Evolutionary conservation across 1,140 invertebrate genomes (phyloP), one percentile per base, ranked within the genome.

Genomic region (Copidosoma floridanum): DNA sequence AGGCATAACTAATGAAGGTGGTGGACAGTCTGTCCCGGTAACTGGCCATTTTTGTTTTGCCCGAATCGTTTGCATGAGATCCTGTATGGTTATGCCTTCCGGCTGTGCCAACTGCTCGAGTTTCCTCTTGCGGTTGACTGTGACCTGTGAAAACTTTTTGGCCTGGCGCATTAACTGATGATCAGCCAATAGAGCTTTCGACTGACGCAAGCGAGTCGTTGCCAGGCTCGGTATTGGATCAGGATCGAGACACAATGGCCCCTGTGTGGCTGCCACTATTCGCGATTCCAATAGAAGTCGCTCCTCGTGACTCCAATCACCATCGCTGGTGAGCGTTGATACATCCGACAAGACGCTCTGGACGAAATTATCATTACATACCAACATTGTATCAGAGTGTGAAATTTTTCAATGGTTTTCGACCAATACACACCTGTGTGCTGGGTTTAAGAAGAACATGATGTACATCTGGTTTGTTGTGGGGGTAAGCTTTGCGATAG

Each of bases 391-490:
- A n/a, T n/a, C n/a, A n/a, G n/a, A n/a, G 20, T 51, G 14, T 51
- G 20, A 14, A 37, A 26, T 32, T 38, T 52, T 40, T 40, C 16
- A 20, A 53, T 11, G 46, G 46, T 38, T 1, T 12, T n/a, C n/a
- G n/a, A n/a, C n/a, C n/a, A n/a, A 51, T 40, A 43, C 14, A 16
- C 82, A 93, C 92, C 85, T 93, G 90, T 72, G 89, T 89, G 37
- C 91, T 92, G 65, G 94, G 94, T 78, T 88, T 88, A 55, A 97
- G 84, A 61, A 97, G 82, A 58, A 96, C 91, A 85, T 95, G 90
- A 80, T 90, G 88, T 67, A 86, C 86, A 81, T 89, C 88, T 80
- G 86, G 88, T 76, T 85, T 88, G 66, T 76, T 82, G 68, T 85
- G 82, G 65, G 86, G 85, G 79, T 87, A 88, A 61, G 86, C 83